These are phyloP conservation scores for Pseudomyrmex gracilis DNA, from an alignment of 1,140 invertebrate genomes.

Conservation along the genomic window DNA sequence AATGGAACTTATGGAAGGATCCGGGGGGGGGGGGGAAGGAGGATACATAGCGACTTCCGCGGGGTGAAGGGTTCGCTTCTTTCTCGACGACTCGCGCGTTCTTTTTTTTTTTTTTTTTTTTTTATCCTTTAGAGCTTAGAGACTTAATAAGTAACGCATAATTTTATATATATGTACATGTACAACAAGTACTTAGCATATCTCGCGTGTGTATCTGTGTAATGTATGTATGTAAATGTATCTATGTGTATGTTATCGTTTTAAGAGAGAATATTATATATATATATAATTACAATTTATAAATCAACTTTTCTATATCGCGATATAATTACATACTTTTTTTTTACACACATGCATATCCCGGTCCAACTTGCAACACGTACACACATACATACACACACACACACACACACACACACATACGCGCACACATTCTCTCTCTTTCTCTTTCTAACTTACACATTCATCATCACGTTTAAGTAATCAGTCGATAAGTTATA, in stretches of 20 bases:
- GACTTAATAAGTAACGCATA: slow-evolving; percentile 62
- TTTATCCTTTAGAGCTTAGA: slow-evolving; percentile 64
- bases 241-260: slow-evolving; percentile 20
- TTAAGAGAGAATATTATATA: slow-evolving; percentile 49
- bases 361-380: neutral
- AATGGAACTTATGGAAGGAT: slow-evolving; percentile 14
- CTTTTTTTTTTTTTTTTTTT: no score
- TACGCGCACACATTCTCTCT: neutral
- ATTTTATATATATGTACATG: slow-evolving; percentile 50
- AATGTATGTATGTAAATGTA: slow-evolving; percentile 15
- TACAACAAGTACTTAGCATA: slow-evolving; percentile 57
- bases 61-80: slow-evolving; percentile 28
- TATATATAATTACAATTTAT: slow-evolving; percentile 65
- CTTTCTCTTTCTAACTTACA: neutral
- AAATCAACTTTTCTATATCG: slow-evolving; percentile 60
- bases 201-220: slow-evolving; percentile 50
- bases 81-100: slow-evolving; percentile 43
- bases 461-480: slow-evolving; percentile 52
- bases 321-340: slow-evolving; percentile 42
- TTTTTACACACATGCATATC: slow-evolving; percentile 16
- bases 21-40: no score
- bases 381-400: no score
- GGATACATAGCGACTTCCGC: neutral
- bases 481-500: slow-evolving; percentile 72
- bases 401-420: no score